Conservation (phyloP, 92 coral and sea anemone species). For the Epizoanthus illoricatus region DNA sequence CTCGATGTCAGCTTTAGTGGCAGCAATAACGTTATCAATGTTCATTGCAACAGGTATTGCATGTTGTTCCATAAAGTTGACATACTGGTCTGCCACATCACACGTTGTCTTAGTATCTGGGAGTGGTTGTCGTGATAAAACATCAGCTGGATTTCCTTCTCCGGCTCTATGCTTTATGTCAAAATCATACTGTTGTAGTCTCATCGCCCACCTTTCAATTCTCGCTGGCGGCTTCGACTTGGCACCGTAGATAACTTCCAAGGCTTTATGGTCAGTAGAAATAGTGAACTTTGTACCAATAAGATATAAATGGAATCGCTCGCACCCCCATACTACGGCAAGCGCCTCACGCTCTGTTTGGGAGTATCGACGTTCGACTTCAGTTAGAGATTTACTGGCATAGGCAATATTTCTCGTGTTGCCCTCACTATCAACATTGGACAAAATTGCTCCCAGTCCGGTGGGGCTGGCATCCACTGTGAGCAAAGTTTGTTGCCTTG, state of each 20-base stretch:
- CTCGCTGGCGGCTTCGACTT: constrained; percentile 5
- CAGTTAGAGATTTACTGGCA: constrained; percentile 37
- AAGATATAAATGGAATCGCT: not conserved
- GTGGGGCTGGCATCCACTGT: constrained; percentile 35
- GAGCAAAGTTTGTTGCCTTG: constrained; percentile 25
- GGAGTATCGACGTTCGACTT: not conserved
- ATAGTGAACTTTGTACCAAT: constrained; percentile 31
- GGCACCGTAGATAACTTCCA: constrained; percentile 31
- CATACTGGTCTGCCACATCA: constrained; percentile 43
- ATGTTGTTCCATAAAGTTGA: constrained; percentile 40
- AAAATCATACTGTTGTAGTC: constrained; percentile 49
- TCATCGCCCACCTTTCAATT: constrained; percentile 29
- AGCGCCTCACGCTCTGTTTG: constrained; percentile 2
- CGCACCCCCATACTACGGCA: not conserved
- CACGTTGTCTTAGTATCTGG: not conserved
- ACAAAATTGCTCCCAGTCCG: constrained; percentile 41
- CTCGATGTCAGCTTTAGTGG: constrained; percentile 16
- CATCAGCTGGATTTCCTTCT: constrained; percentile 49
- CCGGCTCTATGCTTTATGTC: constrained; percentile 29
- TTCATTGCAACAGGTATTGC: constrained; percentile 23
- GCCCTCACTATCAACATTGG: constrained; percentile 27
- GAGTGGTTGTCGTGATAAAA: constrained; percentile 38
- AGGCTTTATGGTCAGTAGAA: constrained; percentile 37
- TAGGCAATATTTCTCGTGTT: constrained; percentile 44
- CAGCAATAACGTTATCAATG: constrained; percentile 3